Base-by-base conservation (phyloP, 2,797 vertebrate genomes). In the Calcarius lapponicus region DNA sequence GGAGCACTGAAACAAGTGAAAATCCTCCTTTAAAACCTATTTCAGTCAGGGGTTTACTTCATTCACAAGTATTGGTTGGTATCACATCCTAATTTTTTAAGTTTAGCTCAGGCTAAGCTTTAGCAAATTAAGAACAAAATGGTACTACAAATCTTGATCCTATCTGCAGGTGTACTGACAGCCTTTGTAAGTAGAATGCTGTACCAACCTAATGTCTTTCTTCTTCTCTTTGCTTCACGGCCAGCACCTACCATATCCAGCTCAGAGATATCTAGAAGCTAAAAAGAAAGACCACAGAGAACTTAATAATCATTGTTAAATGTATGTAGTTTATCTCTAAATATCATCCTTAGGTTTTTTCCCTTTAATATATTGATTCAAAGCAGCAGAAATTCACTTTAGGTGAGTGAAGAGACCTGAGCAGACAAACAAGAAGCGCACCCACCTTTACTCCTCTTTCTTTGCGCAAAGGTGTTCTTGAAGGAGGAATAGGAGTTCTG, bases 361-460 rank as follows among this genome's bases (percentile, higher is more conserved):
- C 65, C 13, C 36, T 11, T 50, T 73, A 61, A 18, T 25, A 48
- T 7, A 62, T 5, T 38, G 24, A 80, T 70, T 79, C 40, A 66
- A 34, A 56, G 50, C 15, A 88, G 32, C 40, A 92, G 32, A 69
- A 88, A 84, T 48, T 61, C 66, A 20, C 9, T 82, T 82, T 2
- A 11, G 9, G 54, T 40, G 20, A 31, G 9, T 12, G 5, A 26
- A 9, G 11, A 36, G 20, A 24, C 13, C 38, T 9, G 7, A 60
- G 40, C 25, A 45, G 15, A n/a, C 90, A 61, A 34, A 11, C 17
- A 60, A 54, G 29, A 67, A 6, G 8, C 0, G 3, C 14, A 38
- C 95, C 21, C 96, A 99, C 99, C 99, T 99, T 99, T 50, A 99
- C 99, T 12, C 99, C 99, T 74, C 99, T 98, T 97, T 99, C 99